Percentiles rank a stretch among this genome's conserved stretches.
Evolutionary conservation across 2,113 vertebrate species (phyloP).

Genomic region (Isurus oxyrinchus): DNA sequence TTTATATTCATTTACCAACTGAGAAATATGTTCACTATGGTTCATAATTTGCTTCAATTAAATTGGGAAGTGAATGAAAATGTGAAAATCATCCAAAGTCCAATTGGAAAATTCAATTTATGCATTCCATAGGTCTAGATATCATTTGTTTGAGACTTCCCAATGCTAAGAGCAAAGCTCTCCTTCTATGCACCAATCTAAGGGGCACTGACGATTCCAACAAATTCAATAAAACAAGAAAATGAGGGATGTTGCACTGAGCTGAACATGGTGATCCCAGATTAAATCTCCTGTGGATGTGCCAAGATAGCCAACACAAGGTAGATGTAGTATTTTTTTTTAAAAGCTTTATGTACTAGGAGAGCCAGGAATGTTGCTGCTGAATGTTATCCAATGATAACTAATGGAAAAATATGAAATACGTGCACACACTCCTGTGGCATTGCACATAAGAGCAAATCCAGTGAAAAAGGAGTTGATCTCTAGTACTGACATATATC

Average conservation of each 20-base stretch:
- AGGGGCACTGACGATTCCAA: background rate
- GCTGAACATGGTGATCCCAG: background rate
- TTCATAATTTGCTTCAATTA: background rate
- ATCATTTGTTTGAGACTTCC: background rate
- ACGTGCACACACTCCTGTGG: background rate
- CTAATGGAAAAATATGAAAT: background rate
- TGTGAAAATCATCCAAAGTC: background rate
- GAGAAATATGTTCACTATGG: background rate
- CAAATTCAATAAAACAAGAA: background rate
- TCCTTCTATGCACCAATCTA: background rate
- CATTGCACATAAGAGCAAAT: too few species aligned
- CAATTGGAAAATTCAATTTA: background rate
- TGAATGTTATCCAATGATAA: background rate
- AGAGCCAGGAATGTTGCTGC: background rate
- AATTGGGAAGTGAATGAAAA: background rate
- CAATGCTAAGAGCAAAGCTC: background rate
- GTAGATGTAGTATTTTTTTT: background rate
- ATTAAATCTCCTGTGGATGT: background rate
- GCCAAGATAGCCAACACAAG: background rate
- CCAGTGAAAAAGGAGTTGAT: background rate
- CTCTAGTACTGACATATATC: background rate
- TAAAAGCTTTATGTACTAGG: background rate
- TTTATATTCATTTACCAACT: background rate
- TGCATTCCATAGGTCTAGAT: background rate
- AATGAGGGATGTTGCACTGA: background rate